Base-by-base conservation (phyloP, 2,113 vertebrate species). In the Limanda limanda region DNA sequence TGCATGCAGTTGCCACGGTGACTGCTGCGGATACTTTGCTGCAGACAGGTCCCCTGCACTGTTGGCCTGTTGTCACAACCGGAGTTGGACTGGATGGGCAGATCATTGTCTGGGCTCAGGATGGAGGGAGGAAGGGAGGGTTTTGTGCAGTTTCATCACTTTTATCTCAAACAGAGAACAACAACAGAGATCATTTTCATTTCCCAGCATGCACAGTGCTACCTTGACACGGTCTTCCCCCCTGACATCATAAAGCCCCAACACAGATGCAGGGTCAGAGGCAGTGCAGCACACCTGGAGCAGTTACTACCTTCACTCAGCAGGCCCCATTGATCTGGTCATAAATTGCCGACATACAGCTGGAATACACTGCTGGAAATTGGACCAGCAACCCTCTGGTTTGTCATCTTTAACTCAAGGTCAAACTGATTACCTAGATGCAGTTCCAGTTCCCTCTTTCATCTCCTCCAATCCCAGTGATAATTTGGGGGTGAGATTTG, bases 1-100 rank as follows among this genome's bases (percentile, higher is more conserved):
- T 76, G 92, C 90, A 79, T 88, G 54, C 20, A 61, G 91, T 93
- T 89, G 10, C 90, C 86, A 73, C 21, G 62, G 92, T 82, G 81
- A 92, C 83, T 52, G 42, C 61, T 58, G 63, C 8, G 24, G 57
- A 71, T 55, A 54, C 51, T 54, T 60, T 58, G 59, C 60, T 35
- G 27, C 69, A 51, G 62, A 27, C 79, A 69, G 81, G 64, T 74
- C 88, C 71, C 81, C 84, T 68, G 65, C 77, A 60, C 20, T 45
- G 70, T 66, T 37, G 81, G 61, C 23, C 1, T 24, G 21, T 45
- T 74, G 48, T 51, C 47, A 31, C 45, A 59, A 31, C 45, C 56
- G 60, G 51, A 18, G 59, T 52, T 48, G 57, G 23, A 37, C 18
- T 40, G 52, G 64, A 27, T 4, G 13, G 10, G 31, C 59, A 17